These are phyloP conservation scores for Ictalurus furcatus DNA, from an alignment of 2,113 vertebrate species.

Conservation along the genomic window DNA sequence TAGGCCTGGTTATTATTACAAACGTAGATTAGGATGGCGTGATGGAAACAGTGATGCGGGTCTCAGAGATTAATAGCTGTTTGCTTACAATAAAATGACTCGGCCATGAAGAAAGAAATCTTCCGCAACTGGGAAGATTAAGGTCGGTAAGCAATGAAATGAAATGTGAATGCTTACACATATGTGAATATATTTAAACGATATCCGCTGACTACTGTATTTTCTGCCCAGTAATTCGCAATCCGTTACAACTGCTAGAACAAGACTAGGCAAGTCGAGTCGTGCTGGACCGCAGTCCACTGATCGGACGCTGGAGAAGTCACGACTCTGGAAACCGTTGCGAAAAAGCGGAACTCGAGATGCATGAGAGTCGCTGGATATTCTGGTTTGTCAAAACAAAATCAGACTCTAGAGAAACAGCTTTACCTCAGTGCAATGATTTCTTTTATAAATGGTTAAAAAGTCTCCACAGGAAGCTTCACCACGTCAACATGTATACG, in stretches of 20 bases:
- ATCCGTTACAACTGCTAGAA: neutral
- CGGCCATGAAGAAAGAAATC: neutral
- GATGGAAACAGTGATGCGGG: constrained; percentile 42
- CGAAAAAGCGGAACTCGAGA: neutral
- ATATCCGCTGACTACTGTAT: neutral
- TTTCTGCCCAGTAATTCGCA: neutral
- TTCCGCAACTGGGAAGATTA: neutral
- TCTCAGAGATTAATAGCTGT: constrained; percentile 17
- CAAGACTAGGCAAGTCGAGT: neutral
- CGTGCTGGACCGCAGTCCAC: neutral
- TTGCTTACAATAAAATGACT: constrained; percentile 23
- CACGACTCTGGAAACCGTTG: neutral
- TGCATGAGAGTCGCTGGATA: neutral
- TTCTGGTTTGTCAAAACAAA: neutral
- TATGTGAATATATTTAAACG: neutral
- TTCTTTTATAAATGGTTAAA: too few relatives aligned
- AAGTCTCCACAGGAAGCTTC: too few relatives aligned
- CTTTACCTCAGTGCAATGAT: too few relatives aligned
- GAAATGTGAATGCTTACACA: neutral
- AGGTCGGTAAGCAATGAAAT: neutral
- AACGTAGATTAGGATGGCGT: constrained; percentile 3
- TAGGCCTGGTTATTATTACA: constrained; percentile 16
- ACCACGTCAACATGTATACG: too few relatives aligned
- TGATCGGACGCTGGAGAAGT: neutral
- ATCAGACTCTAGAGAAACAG: too few relatives aligned